Conservation (phyloP, 2,888 invertebrate genomes). For the Caenorhabditis afra region DNA sequence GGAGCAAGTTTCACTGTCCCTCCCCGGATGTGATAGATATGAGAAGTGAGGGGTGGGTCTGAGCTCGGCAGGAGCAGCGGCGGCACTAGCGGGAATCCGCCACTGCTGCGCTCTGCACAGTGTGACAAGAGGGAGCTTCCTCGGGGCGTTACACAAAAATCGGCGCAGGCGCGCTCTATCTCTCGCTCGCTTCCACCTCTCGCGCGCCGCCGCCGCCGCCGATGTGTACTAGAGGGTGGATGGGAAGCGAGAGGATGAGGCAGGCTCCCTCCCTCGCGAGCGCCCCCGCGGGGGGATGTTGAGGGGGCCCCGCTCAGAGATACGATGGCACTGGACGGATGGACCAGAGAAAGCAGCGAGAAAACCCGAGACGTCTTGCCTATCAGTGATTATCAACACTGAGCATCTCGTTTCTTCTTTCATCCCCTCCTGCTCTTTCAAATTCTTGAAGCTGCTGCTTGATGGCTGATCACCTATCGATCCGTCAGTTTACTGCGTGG, state of each 20-base stretch:
- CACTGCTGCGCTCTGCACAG: slow-evolving; percentile 38
- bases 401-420: slow-evolving; percentile 9
- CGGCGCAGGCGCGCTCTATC: slow-evolving; percentile 28
- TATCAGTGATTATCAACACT: slow-evolving; percentile 55
- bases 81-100: slow-evolving; percentile 52
- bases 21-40: slow-evolving; percentile 17
- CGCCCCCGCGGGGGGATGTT: slow-evolving; percentile 45
- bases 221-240: slow-evolving; percentile 46
- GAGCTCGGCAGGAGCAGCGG: slow-evolving; percentile 25
- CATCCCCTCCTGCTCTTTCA: too few relatives aligned
- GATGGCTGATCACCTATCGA: slow-evolving; percentile 50
- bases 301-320: neutral
- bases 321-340: slow-evolving; percentile 28
- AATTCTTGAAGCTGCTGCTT: slow-evolving; percentile 23
- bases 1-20: neutral
- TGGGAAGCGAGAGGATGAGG: slow-evolving; percentile 16
- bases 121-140: slow-evolving; percentile 49
- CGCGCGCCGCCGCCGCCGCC: slow-evolving; percentile 3
- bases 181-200: slow-evolving; percentile 10
- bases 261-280: slow-evolving; percentile 14
- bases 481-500: slow-evolving; percentile 53
- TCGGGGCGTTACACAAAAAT: slow-evolving; percentile 59
- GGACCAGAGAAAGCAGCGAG: slow-evolving; percentile 51
- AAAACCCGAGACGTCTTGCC: slow-evolving; percentile 10
- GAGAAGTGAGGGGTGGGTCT: slow-evolving; percentile 16